These are phyloP conservation scores for Enteromius treurensis DNA, from an alignment of 2,797 vertebrate genomes.

Conservation along the genomic window DNA sequence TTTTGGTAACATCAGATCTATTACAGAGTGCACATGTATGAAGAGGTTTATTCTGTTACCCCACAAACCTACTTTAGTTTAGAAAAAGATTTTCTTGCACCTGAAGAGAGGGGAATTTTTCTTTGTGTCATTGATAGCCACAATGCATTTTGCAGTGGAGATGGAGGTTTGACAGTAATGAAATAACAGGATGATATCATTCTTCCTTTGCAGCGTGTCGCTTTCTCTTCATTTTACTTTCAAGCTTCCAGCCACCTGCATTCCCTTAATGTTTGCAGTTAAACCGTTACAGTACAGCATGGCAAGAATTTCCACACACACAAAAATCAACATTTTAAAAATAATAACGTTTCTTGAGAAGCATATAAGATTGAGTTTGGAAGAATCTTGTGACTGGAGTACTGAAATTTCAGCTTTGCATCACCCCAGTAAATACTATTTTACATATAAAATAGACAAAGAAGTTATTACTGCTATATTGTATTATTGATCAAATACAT, in stretches of 20 bases:
- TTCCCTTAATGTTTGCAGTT: neutral
- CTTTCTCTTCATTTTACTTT: neutral
- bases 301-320: neutral
- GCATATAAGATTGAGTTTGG: neutral
- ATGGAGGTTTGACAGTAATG: constrained; percentile 15
- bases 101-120: neutral
- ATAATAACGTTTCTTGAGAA: neutral
- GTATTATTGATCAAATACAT: neutral
- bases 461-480: neutral
- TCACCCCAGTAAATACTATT: neutral
- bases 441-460: neutral
- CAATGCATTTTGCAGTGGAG: constrained; percentile 8
- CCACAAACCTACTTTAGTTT: constrained; percentile 39
- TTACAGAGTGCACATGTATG: neutral
- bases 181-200: constrained; percentile 22
- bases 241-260: neutral
- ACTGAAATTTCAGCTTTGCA: neutral
- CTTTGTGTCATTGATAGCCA: neutral
- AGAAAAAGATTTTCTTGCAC: neutral
- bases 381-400: neutral
- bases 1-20: neutral
- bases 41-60: constrained; percentile 1
- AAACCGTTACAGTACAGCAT: neutral
- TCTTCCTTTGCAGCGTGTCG: neutral
- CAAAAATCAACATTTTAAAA: neutral